Percentiles rank a stretch among this genome's conserved stretches.
phyloP scores from a whole-genome alignment of 2,113 vertebrate genomes.

The Malaclemys terrapin region DNA sequence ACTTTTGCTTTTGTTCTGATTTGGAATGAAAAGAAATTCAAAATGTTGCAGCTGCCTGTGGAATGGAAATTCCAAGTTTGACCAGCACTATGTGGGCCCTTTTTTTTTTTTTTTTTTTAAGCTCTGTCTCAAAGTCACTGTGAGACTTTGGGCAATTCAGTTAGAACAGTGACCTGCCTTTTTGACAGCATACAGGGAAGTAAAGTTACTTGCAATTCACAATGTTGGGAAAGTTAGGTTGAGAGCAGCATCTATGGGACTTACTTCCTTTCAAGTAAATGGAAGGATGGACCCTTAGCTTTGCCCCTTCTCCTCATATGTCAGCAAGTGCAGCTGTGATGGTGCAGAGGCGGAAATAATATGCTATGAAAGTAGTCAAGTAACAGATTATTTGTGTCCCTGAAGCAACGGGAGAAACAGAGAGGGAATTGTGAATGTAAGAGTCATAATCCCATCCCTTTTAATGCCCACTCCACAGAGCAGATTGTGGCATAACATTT shows the following conservation, averaged over 20 bases:
- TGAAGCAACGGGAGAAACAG: not conserved
- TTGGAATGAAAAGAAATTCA: not conserved
- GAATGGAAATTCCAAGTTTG: not conserved
- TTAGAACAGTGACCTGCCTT: not conserved
- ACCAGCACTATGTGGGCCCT: not conserved
- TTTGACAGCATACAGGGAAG: not conserved
- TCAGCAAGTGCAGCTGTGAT: not conserved
- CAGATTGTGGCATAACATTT: not conserved
- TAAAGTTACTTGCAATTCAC: not conserved
- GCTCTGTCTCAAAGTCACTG: not conserved
- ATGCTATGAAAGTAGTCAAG: fast-evolving
- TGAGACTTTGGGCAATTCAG: not conserved
- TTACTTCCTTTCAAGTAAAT: not conserved
- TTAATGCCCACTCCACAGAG: not conserved
- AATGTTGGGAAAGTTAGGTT: not conserved
- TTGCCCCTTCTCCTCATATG: not conserved
- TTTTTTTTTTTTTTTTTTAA: not conserved
- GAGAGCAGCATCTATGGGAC: not conserved
- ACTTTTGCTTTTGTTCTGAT: not conserved
- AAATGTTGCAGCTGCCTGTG: not conserved
- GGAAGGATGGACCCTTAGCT: not conserved
- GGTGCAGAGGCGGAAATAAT: not conserved
- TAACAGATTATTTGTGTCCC: not conserved
- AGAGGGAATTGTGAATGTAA: not conserved
- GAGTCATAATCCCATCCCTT: not conserved